phyloP scores from a whole-genome alignment of 2,888 invertebrate genomes.

The Drosophila fungiperda region DNA sequence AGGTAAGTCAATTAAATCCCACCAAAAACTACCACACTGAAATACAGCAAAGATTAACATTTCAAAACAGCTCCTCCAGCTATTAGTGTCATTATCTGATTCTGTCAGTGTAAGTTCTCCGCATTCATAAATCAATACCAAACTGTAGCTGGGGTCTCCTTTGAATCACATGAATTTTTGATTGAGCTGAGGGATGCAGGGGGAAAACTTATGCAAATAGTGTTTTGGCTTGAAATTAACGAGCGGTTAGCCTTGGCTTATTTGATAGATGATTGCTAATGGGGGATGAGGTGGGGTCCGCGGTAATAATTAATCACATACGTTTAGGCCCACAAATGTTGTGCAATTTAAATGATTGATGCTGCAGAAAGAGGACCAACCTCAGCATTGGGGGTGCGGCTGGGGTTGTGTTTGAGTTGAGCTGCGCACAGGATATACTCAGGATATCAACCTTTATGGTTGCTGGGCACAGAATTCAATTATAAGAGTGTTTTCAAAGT shows the following conservation, averaged over 20 bases:
- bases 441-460: slow-evolving; percentile 14
- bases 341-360: slow-evolving; percentile 79
- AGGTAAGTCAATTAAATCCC: slow-evolving; percentile 71
- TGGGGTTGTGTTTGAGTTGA: slow-evolving; percentile 6
- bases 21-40: neutral
- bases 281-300: neutral
- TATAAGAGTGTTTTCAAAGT: slow-evolving; percentile 53
- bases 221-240: slow-evolving; percentile 52
- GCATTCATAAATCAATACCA: slow-evolving; percentile 56
- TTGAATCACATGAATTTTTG: slow-evolving; percentile 65
- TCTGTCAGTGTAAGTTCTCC: neutral
- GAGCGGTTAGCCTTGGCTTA: slow-evolving; percentile 37
- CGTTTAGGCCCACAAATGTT: slow-evolving; percentile 59
- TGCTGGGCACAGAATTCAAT: slow-evolving; percentile 61
- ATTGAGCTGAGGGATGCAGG: slow-evolving; percentile 33
- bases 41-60: neutral
- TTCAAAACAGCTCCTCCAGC: neutral
- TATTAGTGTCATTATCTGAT: neutral
- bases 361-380: slow-evolving; percentile 6
- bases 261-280: slow-evolving; percentile 63
- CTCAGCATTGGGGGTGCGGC: slow-evolving; percentile 19
- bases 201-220: slow-evolving; percentile 69
- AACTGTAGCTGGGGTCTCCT: neutral
- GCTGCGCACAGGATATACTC: slow-evolving; percentile 1
- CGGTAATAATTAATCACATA: slow-evolving; percentile 58